These are phyloP conservation scores for Brenthis ino DNA, from an alignment of 2,888 invertebrate species.

Conservation along the genomic window DNA sequence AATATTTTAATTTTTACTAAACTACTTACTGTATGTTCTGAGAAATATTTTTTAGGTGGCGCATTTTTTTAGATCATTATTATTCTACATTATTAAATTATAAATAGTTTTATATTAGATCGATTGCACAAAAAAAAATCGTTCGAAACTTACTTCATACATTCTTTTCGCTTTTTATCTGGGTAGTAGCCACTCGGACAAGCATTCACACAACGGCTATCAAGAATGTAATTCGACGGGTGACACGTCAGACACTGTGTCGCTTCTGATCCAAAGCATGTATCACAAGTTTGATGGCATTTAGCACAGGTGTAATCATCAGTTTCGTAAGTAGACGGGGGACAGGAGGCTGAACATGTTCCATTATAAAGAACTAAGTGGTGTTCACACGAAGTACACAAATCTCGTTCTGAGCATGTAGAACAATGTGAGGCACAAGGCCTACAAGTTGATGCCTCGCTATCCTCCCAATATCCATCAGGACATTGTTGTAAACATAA, in stretches of 20 bases:
- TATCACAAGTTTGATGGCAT: conserved; percentile 90
- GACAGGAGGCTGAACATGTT: conserved; percentile 92
- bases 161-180: conserved; percentile 90
- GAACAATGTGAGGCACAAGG: conserved; percentile 94
- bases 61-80: no score
- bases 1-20: neutral
- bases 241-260: conserved; percentile 92
- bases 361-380: conserved; percentile 91
- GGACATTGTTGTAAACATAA: conserved; percentile 94
- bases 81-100: neutral
- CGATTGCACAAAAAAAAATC: neutral
- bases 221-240: conserved; percentile 86
- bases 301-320: conserved; percentile 92
- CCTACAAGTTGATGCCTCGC: conserved; percentile 88
- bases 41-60: no score
- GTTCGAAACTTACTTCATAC: conserved; percentile 80
- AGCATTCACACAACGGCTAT: conserved; percentile 86
- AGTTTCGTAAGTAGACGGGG: conserved; percentile 90
- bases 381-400: conserved; percentile 94
- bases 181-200: conserved; percentile 90
- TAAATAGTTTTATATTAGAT: neutral
- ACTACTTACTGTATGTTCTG: no score
- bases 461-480: conserved; percentile 93
- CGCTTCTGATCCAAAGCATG: conserved; percentile 89
- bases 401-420: conserved; percentile 91